phyloP scores from a whole-genome alignment of 2,888 invertebrate species.

The Tyria jacobaeae region DNA sequence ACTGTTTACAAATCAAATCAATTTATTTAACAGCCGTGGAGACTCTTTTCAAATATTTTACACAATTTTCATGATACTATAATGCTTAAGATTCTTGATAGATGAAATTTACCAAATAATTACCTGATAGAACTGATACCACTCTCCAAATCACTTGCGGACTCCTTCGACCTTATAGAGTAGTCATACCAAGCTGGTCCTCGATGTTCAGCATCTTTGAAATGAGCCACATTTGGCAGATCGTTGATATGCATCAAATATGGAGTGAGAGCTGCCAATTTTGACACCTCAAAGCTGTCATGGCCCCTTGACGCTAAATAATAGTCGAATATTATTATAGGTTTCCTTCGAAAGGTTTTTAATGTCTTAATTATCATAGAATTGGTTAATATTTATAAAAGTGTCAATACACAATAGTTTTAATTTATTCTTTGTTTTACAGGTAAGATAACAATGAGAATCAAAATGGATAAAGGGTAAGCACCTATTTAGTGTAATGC shows the following conservation, averaged over 20 bases:
- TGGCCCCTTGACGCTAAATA: not conserved
- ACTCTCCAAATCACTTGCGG: slow-evolving; percentile 44
- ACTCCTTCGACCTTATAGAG: slow-evolving; percentile 29
- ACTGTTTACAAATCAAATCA: too few species aligned
- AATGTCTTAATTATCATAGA: too few species aligned
- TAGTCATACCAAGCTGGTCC: slow-evolving; percentile 64
- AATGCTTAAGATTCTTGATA: too few species aligned
- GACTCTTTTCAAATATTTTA: too few species aligned
- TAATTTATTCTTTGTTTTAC: not conserved
- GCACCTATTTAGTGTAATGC: not conserved
- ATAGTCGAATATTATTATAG: too few species aligned
- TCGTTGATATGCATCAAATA: slow-evolving; percentile 44
- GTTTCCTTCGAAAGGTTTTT: too few species aligned
- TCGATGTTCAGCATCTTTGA: slow-evolving; percentile 66
- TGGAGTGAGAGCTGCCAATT: slow-evolving; percentile 16
- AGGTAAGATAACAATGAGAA: slow-evolving; percentile 2
- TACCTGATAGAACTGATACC: slow-evolving; percentile 30
- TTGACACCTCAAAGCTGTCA: not conserved
- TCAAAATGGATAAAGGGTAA: not conserved
- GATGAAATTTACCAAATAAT: too few species aligned
- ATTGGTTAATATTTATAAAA: too few species aligned
- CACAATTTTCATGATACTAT: too few species aligned
- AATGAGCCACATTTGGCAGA: slow-evolving; percentile 53
- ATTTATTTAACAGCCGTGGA: too few species aligned
- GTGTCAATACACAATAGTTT: not conserved